Evolutionary conservation across 2,113 vertebrate genomes (phyloP).

Genomic region (Bubo scandiacus): DNA sequence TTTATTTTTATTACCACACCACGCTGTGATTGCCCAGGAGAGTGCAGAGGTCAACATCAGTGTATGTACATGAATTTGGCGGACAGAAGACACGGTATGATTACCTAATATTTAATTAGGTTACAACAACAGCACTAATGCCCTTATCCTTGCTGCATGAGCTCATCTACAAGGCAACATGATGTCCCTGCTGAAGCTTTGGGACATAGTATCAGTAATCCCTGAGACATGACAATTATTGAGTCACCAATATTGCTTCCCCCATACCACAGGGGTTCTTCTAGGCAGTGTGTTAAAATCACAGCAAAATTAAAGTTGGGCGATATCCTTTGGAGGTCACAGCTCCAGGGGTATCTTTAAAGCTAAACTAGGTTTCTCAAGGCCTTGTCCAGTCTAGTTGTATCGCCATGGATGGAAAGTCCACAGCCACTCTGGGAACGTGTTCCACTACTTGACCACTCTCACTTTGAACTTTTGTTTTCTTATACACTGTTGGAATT

Average conservation of each 20-base stretch:
- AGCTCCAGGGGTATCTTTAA: background rate
- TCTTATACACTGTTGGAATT: background rate
- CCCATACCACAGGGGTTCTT: background rate
- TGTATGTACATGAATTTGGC: background rate
- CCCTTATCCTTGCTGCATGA: background rate
- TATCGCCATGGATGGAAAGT: background rate
- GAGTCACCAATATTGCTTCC: background rate
- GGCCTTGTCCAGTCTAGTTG: background rate
- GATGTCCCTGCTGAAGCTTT: background rate
- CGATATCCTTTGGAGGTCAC: background rate
- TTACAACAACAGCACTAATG: background rate
- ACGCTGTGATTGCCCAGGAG: background rate
- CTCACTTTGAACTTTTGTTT: background rate
- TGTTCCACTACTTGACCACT: background rate
- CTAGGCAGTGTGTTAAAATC: background rate
- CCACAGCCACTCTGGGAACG: background rate
- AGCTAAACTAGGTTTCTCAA: background rate
- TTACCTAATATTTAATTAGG: slow-evolving; percentile 32
- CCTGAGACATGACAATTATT: background rate
- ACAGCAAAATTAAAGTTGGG: background rate
- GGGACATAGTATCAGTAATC: background rate
- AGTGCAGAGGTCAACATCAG: background rate
- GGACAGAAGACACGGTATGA: background rate
- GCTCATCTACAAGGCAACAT: background rate
- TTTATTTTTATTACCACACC: background rate